A percentile compares a stretch with the other conserved stretches of the same genome.
These are phyloP conservation scores for Speoplatyrhinus poulsoni DNA, from an alignment of 2,113 vertebrate species.

Conservation along the genomic window DNA sequence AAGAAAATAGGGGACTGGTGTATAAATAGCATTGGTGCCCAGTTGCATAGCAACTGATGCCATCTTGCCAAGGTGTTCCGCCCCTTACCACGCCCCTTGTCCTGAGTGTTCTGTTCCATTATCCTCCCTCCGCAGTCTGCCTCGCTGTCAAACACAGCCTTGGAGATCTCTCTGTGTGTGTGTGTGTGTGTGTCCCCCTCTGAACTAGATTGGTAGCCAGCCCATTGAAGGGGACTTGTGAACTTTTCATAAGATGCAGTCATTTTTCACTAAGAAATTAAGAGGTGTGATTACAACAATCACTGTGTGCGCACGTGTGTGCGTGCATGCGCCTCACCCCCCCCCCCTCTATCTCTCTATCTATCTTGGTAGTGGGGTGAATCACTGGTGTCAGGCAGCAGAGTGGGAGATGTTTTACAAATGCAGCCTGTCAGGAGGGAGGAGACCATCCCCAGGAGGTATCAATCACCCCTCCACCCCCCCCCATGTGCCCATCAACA, in stretches of 20 bases:
- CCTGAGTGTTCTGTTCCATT: conserved; percentile 75
- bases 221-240: conserved; percentile 38
- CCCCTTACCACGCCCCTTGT: conserved; percentile 80
- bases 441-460: conserved; percentile 92
- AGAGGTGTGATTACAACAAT: conserved; percentile 44
- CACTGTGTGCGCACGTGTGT: not conserved
- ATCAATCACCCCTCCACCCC: conserved; percentile 86
- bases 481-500: conserved; percentile 83
- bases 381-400: conserved; percentile 80
- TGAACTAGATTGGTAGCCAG: conserved; percentile 51
- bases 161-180: conserved; percentile 14
- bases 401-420: conserved; percentile 93
- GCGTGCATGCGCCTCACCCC: not conserved
- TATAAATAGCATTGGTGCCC: conserved; percentile 82
- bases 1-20: conserved; percentile 57
- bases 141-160: conserved; percentile 55
- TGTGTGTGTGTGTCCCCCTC: conserved; percentile 13
- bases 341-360: conserved; percentile 2
- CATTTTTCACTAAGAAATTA: conserved; percentile 51
- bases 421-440: conserved; percentile 94
- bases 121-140: conserved; percentile 65
- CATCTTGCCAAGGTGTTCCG: conserved; percentile 79
- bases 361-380: conserved; percentile 53
- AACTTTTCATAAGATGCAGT: conserved; percentile 21
- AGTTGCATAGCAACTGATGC: conserved; percentile 85